These are phyloP conservation scores for Malurus leucopterus DNA, from an alignment of 2,797 vertebrate species.

Conservation along the genomic window DNA sequence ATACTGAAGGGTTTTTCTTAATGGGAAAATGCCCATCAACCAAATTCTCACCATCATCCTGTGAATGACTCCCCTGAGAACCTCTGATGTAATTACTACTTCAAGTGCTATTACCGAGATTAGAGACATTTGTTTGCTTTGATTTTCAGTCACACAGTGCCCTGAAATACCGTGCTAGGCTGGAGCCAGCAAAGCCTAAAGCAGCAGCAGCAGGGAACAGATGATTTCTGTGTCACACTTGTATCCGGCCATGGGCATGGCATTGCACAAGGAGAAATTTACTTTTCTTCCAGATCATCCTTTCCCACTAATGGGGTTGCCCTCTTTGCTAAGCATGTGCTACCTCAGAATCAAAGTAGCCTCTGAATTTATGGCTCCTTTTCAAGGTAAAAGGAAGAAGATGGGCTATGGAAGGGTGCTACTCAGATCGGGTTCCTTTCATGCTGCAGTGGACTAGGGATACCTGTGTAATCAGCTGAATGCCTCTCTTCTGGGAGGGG, in stretches of 20 bases:
- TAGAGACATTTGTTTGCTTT: neutral
- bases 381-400: neutral
- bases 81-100: neutral
- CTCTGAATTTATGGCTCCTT: neutral
- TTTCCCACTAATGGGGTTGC: neutral
- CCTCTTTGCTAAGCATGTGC: neutral
- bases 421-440: neutral
- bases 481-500: neutral
- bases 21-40: neutral
- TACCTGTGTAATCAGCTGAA: neutral
- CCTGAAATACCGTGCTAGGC: accelerated
- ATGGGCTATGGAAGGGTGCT: neutral
- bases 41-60: neutral
- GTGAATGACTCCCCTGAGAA: neutral
- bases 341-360: neutral
- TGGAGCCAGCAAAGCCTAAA: neutral
- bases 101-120: neutral
- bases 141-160: neutral
- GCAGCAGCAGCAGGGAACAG: neutral
- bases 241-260: neutral
- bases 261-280: neutral
- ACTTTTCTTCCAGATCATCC: neutral
- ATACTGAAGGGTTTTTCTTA: neutral
- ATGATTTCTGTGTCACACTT: neutral
- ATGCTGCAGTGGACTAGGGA: neutral